These are phyloP conservation scores for Acanthosoma haemorrhoidale DNA, from an alignment of 2,888 invertebrate species.

Conservation along the genomic window DNA sequence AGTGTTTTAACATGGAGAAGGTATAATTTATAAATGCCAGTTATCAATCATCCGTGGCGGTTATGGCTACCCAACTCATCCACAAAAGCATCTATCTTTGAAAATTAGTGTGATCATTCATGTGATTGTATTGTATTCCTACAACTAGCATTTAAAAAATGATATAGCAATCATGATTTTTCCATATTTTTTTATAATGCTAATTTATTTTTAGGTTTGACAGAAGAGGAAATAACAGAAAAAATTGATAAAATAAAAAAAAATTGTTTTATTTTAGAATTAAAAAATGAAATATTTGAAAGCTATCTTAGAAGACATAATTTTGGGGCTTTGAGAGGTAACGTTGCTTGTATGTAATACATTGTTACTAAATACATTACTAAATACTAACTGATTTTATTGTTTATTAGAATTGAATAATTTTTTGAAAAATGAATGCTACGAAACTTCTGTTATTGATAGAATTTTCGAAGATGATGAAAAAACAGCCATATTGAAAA, in stretches of 20 bases:
- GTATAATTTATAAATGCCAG: no score
- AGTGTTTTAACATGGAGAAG: no score
- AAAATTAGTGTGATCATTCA: no score
- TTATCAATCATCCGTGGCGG: no score
- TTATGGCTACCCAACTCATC: no score
- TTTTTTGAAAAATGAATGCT: background rate
- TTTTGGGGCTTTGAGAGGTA: slow-evolving; percentile 1
- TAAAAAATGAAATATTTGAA: slow-evolving; percentile 19
- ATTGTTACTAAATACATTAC: background rate
- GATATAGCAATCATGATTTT: no score
- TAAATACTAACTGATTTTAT: background rate
- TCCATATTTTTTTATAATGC: background rate
- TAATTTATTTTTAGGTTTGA: slow-evolving; percentile 1
- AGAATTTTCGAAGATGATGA: background rate
- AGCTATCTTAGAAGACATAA: background rate
- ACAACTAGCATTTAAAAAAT: no score
- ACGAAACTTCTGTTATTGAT: background rate
- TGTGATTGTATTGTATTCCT: no score
- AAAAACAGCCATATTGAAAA: background rate
- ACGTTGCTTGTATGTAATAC: background rate
- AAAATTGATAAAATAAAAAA: background rate
- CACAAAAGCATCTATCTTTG: no score
- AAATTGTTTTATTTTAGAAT: slow-evolving; percentile 15
- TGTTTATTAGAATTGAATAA: background rate
- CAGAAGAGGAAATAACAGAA: background rate